Evolutionary conservation across 2,113 vertebrate species (phyloP).

Genomic region (Saimiri boliviensis): DNA sequence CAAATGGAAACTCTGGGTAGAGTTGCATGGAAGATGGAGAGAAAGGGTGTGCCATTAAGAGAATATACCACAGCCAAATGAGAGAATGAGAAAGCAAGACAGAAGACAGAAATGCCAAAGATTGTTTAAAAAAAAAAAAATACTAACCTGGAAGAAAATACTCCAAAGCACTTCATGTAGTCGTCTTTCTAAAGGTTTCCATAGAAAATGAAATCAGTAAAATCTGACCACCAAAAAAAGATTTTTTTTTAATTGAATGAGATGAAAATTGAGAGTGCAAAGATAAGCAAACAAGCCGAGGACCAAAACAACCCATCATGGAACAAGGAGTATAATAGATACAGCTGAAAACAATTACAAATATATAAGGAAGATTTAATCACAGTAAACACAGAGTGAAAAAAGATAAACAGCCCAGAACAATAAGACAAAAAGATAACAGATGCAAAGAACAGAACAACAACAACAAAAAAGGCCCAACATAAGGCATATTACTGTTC

Average conservation of each 20-base stretch:
- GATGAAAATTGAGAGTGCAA: conserved; percentile 5
- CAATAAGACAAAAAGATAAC: not conserved
- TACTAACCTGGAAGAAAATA: not conserved
- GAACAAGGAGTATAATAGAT: not conserved
- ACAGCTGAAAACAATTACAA: conserved; percentile 38
- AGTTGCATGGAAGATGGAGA: not conserved
- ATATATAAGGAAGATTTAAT: not conserved
- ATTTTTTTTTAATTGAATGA: not conserved
- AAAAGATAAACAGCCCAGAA: not conserved
- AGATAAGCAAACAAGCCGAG: not conserved
- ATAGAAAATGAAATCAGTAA: conserved; percentile 3
- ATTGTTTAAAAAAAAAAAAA: not conserved
- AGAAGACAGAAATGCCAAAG: not conserved
- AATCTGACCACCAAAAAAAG: conserved; percentile 27
- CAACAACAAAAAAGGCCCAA: not conserved
- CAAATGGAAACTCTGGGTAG: not conserved
- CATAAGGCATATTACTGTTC: not conserved
- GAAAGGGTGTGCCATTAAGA: not conserved
- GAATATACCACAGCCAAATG: not conserved
- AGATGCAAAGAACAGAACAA: not conserved
- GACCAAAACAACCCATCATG: not conserved
- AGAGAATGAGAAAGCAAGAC: not conserved
- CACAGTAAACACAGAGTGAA: not conserved
- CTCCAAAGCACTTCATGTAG: not conserved
- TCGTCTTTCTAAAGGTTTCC: not conserved